Conservation (phyloP, 1,140 invertebrate species). For the Pseudomyrmex pallidus region DNA sequence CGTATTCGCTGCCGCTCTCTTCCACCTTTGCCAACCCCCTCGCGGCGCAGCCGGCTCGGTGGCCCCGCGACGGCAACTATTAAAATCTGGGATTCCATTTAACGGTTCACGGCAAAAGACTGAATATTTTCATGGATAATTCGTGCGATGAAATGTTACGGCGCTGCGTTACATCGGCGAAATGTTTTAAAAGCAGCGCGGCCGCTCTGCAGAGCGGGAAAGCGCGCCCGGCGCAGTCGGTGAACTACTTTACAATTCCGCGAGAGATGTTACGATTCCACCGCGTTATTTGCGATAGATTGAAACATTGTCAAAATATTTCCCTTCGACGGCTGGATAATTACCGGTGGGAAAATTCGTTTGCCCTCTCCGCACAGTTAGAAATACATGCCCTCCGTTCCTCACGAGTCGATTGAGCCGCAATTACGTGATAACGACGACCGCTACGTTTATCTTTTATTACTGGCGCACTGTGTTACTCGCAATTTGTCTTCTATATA, state of each 20-base stretch:
- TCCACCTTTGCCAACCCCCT: conserved; percentile 38
- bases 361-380: not conserved
- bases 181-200: conserved; percentile 45
- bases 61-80: conserved; percentile 53
- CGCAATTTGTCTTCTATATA: conserved; percentile 17
- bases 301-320: conserved; percentile 62
- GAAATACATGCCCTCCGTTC: conserved; percentile 42
- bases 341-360: conserved; percentile 45
- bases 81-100: conserved; percentile 68
- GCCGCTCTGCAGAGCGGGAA: conserved; percentile 8
- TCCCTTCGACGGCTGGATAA: conserved; percentile 54
- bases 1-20: not conserved
- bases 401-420: conserved; percentile 28
- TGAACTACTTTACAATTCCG: conserved; percentile 56
- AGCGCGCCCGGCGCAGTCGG: not conserved
- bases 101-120: conserved; percentile 45
- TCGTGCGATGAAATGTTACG: conserved; percentile 43
- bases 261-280: conserved; percentile 58
- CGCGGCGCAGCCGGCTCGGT: conserved; percentile 30
- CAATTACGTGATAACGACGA: conserved; percentile 34
- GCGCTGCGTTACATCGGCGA: conserved; percentile 32
- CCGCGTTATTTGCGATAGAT: conserved; percentile 60
- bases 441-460: conserved; percentile 49
- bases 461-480: not conserved
- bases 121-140: conserved; percentile 53